Base-by-base conservation (phyloP, 2,888 invertebrate species). In the Rosalia funebris region DNA sequence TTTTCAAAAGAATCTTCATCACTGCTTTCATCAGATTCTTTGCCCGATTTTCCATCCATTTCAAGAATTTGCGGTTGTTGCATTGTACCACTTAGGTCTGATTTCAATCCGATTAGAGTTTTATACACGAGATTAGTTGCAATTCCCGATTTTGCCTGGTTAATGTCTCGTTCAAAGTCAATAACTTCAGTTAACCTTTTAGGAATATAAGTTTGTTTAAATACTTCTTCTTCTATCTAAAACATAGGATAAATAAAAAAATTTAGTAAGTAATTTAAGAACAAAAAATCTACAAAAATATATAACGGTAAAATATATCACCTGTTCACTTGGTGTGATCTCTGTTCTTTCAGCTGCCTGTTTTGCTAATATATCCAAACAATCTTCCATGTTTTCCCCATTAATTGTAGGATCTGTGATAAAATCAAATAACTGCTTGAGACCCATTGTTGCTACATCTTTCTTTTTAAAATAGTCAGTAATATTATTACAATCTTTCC, bases 401-500 rank as follows among this genome's bases (percentile, higher is more conserved):
- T 87, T 93, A 45, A 98, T 91, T 0, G 89, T 89, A 11, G 93
- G 88, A 83, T 98, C 97, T 0, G 97, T 98, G 50, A 99, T 92
- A 75, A 98, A 98, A 80, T 98, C 94, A 84, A 99, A 99, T 54
- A 99, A 82, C 71, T 95, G 92, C 73, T 94, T 94, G 0, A 96
- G 88, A 0, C 91, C 91, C 86, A 99, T 89, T 0, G 96, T 95
- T n/a, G 91, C 91, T 0, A 98, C 96, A 16, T 91, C 90, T 69
- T 90, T 90, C 76, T 93, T 95, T 54, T 89, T 88, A 80, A 98
- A 99, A 83, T 91, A 98, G 61, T 95, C 95, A 68, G 88, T 85
- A 57, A 98, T 89, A 80, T 98, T 99, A 15, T 90, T 91, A 77
- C 97, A 96, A 83, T 99, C 98, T 78, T 93, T 96, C 59, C 97